Percentiles rank a stretch among this genome's conserved stretches.
phyloP scores from a whole-genome alignment of 37 sponge, comb jelly and placozoan species.

The Eunapius fragilis region DNA sequence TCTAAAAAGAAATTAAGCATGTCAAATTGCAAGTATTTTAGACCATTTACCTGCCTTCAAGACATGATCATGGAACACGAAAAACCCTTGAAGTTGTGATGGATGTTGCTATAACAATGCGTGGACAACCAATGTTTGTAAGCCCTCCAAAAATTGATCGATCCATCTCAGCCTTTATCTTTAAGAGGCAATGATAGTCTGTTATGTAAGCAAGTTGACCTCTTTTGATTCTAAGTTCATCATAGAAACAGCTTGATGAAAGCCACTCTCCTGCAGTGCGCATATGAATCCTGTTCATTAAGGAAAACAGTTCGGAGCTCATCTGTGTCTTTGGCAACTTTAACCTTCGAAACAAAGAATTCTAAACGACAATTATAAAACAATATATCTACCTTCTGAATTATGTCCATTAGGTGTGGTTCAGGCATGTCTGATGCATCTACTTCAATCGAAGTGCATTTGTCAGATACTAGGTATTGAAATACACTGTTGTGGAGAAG shows the following conservation, averaged over 20 bases:
- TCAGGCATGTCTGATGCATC: no score
- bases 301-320: neutral
- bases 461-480: neutral
- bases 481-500: slow-evolving; percentile 5
- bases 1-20: no score
- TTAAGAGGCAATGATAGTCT: neutral
- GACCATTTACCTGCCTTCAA: no score
- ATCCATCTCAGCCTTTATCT: slow-evolving; percentile 9
- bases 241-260: neutral
- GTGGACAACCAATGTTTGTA: neutral
- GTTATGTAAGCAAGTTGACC: no score
- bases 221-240: no score
- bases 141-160: slow-evolving; percentile 4
- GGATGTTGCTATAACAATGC: neutral
- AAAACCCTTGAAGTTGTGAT: neutral
- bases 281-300: neutral
- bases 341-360: neutral
- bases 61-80: neutral
- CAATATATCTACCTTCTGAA: neutral
- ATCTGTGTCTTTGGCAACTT: neutral
- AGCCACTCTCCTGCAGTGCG: neutral
- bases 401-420: no score
- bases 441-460: neutral
- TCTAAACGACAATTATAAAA: neutral
- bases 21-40: no score